phyloP scores from a whole-genome alignment of 2,888 invertebrate species.

The Cepaea hortensis region DNA sequence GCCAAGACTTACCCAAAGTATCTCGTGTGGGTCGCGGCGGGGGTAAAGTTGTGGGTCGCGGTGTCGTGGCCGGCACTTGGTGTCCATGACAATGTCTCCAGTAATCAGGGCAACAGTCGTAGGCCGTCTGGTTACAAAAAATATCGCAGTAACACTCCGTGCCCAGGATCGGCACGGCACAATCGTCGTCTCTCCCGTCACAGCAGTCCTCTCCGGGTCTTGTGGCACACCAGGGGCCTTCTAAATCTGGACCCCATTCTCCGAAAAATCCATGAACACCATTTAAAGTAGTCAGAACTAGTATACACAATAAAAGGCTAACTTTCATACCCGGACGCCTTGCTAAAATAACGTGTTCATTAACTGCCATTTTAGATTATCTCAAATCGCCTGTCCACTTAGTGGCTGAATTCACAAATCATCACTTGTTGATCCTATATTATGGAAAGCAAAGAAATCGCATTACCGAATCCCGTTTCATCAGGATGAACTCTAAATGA shows the following conservation, averaged over 20 bases:
- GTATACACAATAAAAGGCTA: neutral
- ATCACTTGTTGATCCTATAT: too few species aligned
- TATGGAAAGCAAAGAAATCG: too few species aligned
- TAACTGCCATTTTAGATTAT: too few species aligned
- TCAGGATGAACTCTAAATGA: too few species aligned
- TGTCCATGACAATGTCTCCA: conserved; percentile 83
- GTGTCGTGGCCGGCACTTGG: conserved; percentile 39
- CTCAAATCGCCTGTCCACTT: too few species aligned
- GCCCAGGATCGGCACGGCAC: conserved; percentile 87
- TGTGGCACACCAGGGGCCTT: conserved; percentile 64
- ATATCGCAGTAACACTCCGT: conserved; percentile 94
- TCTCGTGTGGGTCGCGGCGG: conserved; percentile 48
- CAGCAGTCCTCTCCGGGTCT: conserved; percentile 78
- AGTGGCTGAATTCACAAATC: too few species aligned
- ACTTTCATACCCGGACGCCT: neutral
- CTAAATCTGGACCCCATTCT: conserved; percentile 65
- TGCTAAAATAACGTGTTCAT: neutral
- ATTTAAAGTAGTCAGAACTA: neutral
- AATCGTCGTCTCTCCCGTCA: conserved; percentile 85
- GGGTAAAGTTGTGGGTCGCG: conserved; percentile 43
- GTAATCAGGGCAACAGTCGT: conserved; percentile 96
- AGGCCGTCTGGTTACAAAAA: conserved; percentile 87
- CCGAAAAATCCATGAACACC: conserved; percentile 33
- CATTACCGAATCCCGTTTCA: too few species aligned
- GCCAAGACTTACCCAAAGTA: neutral